A percentile compares a stretch with the other conserved stretches of the same genome.
These are phyloP conservation scores for Amitus sp. DNA, from an alignment of 2,888 invertebrate species.

Conservation along the genomic window DNA sequence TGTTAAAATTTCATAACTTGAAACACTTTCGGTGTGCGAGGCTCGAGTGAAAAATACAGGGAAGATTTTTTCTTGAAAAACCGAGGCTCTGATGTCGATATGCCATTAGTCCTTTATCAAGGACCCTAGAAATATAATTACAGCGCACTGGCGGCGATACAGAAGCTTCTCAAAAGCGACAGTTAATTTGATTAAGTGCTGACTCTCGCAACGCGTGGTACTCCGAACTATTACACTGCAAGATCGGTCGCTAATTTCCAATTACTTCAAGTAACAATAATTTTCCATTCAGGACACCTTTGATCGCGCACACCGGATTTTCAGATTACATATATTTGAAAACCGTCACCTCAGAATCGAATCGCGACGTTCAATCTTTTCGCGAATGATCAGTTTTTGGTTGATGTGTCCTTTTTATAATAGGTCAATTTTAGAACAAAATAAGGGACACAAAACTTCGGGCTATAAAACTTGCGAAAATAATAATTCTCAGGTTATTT, in stretches of 20 bases:
- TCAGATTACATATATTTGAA: conserved; percentile 41
- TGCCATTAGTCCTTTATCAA: conserved; percentile 61
- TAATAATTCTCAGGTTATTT: too few relatives aligned
- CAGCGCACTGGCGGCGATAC: conserved; percentile 60
- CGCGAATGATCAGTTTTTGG: too few relatives aligned
- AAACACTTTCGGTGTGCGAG: too few relatives aligned
- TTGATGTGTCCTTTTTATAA: too few relatives aligned
- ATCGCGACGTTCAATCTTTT: too few relatives aligned
- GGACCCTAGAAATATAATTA: conserved; percentile 62
- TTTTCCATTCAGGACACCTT: conserved; percentile 60
- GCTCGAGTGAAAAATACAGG: too few relatives aligned
- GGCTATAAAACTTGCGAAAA: too few relatives aligned
- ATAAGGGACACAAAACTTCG: too few relatives aligned
- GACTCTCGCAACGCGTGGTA: conserved; percentile 52
- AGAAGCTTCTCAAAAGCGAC: conserved; percentile 63
- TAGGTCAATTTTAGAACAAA: too few relatives aligned
- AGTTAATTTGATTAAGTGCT: conserved; percentile 58
- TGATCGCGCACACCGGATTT: conserved; percentile 49
- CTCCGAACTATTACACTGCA: conserved; percentile 55
- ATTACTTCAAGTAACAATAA: conserved; percentile 61
- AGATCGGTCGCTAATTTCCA: conserved; percentile 64
- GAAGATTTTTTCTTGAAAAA: conserved; percentile 23
- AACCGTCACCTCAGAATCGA: conserved; percentile 32
- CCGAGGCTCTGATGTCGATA: conserved; percentile 46
- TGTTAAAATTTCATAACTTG: conserved; percentile 2